Evolutionary conservation across 2,888 invertebrate genomes (phyloP), one percentile per base, ranked within the genome.

Genomic region (Pyralis farinalis): DNA sequence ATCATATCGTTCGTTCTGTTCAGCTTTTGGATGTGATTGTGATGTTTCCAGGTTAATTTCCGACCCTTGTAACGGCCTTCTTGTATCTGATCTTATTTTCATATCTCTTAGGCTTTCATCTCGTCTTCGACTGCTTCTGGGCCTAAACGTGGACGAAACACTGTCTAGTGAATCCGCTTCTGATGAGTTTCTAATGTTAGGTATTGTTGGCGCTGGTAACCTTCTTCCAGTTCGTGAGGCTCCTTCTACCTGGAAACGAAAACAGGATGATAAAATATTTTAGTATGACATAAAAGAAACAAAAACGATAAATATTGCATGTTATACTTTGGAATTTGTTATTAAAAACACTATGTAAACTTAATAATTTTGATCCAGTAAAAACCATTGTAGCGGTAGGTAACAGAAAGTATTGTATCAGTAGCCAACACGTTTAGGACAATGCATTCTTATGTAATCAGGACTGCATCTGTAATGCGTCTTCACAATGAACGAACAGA

Each of bases 1-100:
- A 62, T 82, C 74, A 47, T 80, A 79, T 72, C 76, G 74, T 69
- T 83, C 83, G 68, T 69, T 80, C 40, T 62, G 67, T 52, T 50
- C 63, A 51, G 64, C 57, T 44, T 64, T 48, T 46, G 54, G 49
- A 49, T 51, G 53, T 8, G 64, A 55, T 49, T 63, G 55, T 49
- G 66, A 64, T 31, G 57, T 52, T 47, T 63, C 54, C 35, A 50
- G 50, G 28, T 58, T 47, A 36, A 52, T 49, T 37, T 66, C 63
- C 40, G 44, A 40, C 32, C 37, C 45, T 38, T 55, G 51, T 42
- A 51, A 42, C 6, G 68, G 61, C 55, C 71, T 73, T 46, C 59
- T 74, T 58, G 77, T 8, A 33, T 33, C 69, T n/a, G 70, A 69
- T 55, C 79, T 73, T 1, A 66, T 63, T 46, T 73, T 63, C 25